Evolutionary conservation across 2,888 invertebrate genomes (phyloP).

Genomic region (Drosophila paucipuncta): DNA sequence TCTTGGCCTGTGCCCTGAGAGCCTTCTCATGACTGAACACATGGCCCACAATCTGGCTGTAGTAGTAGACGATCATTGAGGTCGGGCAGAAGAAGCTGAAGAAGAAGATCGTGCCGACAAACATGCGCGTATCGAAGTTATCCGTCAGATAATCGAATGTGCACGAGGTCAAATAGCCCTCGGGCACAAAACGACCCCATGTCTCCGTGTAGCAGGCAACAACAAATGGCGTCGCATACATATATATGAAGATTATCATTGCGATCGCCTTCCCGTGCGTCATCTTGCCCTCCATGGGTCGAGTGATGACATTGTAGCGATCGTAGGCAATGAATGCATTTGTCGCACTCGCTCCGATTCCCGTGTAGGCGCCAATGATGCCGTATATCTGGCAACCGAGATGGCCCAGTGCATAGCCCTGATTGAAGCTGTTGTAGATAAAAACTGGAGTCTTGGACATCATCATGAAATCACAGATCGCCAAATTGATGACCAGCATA

Average conservation of each 20-base stretch:
- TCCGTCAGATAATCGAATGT: slow-evolving; percentile 93
- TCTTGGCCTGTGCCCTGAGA: slow-evolving; percentile 84
- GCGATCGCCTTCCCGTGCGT: slow-evolving; percentile 92
- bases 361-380: slow-evolving; percentile 91
- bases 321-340: slow-evolving; percentile 95
- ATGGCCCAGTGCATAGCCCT: slow-evolving; percentile 91
- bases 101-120: slow-evolving; percentile 91
- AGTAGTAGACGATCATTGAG: slow-evolving; percentile 92
- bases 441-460: slow-evolving; percentile 93
- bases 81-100: slow-evolving; percentile 93
- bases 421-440: slow-evolving; percentile 90
- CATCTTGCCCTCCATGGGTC: slow-evolving; percentile 93
- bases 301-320: slow-evolving; percentile 91
- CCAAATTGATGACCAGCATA: slow-evolving; percentile 93
- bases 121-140: slow-evolving; percentile 91
- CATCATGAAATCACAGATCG: slow-evolving; percentile 94
- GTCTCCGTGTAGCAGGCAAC: slow-evolving; percentile 92
- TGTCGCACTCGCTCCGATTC: slow-evolving; percentile 92
- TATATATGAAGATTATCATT: slow-evolving; percentile 91
- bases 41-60: slow-evolving; percentile 93
- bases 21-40: slow-evolving; percentile 95
- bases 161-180: slow-evolving; percentile 95
- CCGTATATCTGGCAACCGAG: slow-evolving; percentile 92
- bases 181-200: slow-evolving; percentile 95
- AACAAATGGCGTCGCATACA: slow-evolving; percentile 93